Base-by-base conservation (phyloP, 2,888 invertebrate species). In the Trissolcus brochymenae region DNA sequence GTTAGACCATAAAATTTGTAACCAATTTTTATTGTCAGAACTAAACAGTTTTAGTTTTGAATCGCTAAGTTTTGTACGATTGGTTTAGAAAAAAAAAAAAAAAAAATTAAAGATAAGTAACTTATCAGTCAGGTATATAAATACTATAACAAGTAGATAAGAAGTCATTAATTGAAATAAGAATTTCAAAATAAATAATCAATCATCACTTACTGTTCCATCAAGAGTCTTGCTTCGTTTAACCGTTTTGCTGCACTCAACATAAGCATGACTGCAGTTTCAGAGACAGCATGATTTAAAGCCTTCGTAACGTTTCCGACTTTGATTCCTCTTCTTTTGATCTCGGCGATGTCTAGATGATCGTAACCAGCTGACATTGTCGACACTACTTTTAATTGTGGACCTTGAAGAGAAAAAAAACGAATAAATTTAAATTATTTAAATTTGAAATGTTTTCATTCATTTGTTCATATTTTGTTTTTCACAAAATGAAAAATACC, bases 311-410 rank as follows among this genome's bases (percentile, higher is more conserved):
- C 95, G 83, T 95, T 93, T 0, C 96, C 96, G 0, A 97, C 90
- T n/a, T 91, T 91, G 57, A 98, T 93, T 2, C 93, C 93, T 50
- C 94, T 91, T 66, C 90, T 91, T 86, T 93, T 93, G 41, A 97
- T 89, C 84, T 93, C 95, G 0, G 90, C 88, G 0, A 95, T 82
- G 85, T 97, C 95, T 14, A 98, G 92, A 81, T 95, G 95, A 85
- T 98, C 96, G 78, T 93, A 92, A 9, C 98, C 98, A 0, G 96
- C 96, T 0, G 97, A 95, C 93, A 95, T 94, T 0, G 96, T 94
- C 0, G 94, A 93, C 3, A 98, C 91, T 0, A 94, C 93, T 89
- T 94, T 95, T 61, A 97, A 87, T 60, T 92, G 91, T 0, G 93
- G 91, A 4, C 96, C 95, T 93, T 17, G 14, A 6, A 49, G 6